A percentile compares a stretch with the other conserved stretches of the same genome.
These are phyloP conservation scores for Drosophila ambigua DNA, from an alignment of 1,140 invertebrate species.

Conservation along the genomic window DNA sequence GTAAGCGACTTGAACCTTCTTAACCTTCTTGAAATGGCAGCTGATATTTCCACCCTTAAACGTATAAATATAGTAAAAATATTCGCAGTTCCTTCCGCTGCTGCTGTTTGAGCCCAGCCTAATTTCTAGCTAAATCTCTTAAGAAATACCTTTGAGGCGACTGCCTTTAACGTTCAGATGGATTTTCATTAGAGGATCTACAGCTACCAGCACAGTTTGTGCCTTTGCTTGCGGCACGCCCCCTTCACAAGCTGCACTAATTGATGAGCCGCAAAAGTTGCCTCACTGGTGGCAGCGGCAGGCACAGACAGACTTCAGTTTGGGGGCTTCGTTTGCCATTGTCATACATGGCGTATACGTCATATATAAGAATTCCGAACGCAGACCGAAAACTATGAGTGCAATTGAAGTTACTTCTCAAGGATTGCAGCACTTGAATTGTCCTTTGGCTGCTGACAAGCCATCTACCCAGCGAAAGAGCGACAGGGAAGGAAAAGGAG, in stretches of 20 bases:
- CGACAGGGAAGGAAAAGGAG: not conserved
- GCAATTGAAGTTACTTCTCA: constrained; percentile 76
- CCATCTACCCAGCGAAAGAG: constrained; percentile 24
- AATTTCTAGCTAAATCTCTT: not conserved
- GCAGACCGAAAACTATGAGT: constrained; percentile 58
- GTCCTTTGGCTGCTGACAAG: constrained; percentile 58
- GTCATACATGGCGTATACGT: constrained; percentile 66
- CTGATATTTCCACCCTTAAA: not conserved
- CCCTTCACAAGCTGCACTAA: constrained; percentile 41
- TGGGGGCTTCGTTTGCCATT: constrained; percentile 22
- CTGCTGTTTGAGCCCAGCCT: not conserved
- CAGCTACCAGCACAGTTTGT: too few relatives aligned
- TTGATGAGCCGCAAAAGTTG: constrained; percentile 30
- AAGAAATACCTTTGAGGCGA: too few relatives aligned
- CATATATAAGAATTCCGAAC: constrained; percentile 53
- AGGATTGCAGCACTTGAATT: constrained; percentile 70
- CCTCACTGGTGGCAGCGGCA: not conserved
- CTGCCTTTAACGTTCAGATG: not conserved
- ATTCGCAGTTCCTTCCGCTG: too few relatives aligned
- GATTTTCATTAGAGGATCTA: not conserved
- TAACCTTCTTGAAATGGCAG: too few relatives aligned
- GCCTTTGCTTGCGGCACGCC: not conserved
- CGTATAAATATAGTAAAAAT: too few relatives aligned
- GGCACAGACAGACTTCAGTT: constrained; percentile 9
- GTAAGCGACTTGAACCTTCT: too few relatives aligned